Conservation (phyloP, 1,140 invertebrate genomes). For the Armadillidium nasatum region DNA sequence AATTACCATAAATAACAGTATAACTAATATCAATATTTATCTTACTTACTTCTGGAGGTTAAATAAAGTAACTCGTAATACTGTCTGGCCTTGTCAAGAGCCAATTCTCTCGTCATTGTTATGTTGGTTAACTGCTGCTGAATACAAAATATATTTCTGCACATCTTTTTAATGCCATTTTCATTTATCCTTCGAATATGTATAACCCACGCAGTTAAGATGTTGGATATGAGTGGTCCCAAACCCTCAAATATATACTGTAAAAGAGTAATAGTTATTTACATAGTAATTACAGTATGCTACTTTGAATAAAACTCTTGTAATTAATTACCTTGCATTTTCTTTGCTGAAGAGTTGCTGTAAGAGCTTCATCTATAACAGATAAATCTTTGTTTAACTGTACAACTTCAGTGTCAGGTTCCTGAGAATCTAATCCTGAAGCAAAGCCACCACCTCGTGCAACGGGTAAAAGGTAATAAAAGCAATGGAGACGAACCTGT, state of each 20-base stretch:
- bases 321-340: conserved; percentile 65
- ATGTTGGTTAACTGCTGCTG: conserved; percentile 81
- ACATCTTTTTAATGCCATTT: conserved; percentile 74
- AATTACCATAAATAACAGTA: no score
- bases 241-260: conserved; percentile 93
- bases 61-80: conserved; percentile 85
- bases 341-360: conserved; percentile 64
- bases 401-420: conserved; percentile 59
- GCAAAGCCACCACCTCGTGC: conserved; percentile 12
- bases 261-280: conserved; percentile 45
- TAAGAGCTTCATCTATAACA: conserved; percentile 72
- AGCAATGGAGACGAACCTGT: conserved; percentile 21
- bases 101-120: conserved; percentile 73
- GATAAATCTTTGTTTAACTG: conserved; percentile 73
- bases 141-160: conserved; percentile 75
- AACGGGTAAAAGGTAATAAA: conserved; percentile 16
- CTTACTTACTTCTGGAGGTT: conserved; percentile 67
- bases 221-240: conserved; percentile 77
- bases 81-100: conserved; percentile 78
- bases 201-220: conserved; percentile 75
- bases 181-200: conserved; percentile 74
- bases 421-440: conserved; percentile 22
- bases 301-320: background rate
- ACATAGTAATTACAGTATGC: background rate
- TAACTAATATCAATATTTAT: no score